A percentile compares a stretch with the other conserved stretches of the same genome.
phyloP scores from a whole-genome alignment of 2,888 invertebrate species.

The Doris montereyensis region DNA sequence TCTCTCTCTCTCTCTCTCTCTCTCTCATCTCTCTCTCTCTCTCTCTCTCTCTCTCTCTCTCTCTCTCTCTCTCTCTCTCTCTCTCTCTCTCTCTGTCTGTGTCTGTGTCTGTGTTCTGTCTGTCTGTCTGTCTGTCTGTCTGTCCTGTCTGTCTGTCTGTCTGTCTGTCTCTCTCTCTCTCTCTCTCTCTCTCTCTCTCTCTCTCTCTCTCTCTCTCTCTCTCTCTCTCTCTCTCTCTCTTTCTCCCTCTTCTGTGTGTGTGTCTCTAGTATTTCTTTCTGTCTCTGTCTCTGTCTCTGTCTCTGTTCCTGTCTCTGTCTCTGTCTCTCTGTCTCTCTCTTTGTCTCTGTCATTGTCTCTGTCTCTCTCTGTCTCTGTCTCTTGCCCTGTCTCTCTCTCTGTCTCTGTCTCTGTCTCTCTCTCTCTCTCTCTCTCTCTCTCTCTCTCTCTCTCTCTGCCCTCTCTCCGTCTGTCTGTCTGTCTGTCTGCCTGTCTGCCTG shows the following conservation, averaged over 20 bases:
- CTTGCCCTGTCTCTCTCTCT: no score
- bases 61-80: background rate
- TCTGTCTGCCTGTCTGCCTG: no score
- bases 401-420: conserved; percentile 24
- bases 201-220: conserved; percentile 2
- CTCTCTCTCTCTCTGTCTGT: background rate
- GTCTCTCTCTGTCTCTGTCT: no score
- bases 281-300: background rate
- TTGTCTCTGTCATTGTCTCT: no score
- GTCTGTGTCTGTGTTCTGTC: no score
- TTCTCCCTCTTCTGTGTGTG: no score
- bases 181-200: background rate
- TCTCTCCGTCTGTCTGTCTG: no score
- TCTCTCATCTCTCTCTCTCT: no score
- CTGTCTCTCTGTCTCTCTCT: background rate
- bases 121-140: no score
- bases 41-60: background rate
- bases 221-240: conserved; percentile 1
- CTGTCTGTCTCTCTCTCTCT: background rate
- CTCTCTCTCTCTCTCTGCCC: no score
- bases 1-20: background rate
- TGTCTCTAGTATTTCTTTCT: background rate
- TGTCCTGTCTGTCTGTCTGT: no score
- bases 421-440: background rate
- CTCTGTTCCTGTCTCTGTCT: no score